Percentiles rank a stretch among this genome's conserved stretches.
Conservation (phyloP, 2,797 vertebrate genomes). For the Micrastur ruficollis region DNA sequence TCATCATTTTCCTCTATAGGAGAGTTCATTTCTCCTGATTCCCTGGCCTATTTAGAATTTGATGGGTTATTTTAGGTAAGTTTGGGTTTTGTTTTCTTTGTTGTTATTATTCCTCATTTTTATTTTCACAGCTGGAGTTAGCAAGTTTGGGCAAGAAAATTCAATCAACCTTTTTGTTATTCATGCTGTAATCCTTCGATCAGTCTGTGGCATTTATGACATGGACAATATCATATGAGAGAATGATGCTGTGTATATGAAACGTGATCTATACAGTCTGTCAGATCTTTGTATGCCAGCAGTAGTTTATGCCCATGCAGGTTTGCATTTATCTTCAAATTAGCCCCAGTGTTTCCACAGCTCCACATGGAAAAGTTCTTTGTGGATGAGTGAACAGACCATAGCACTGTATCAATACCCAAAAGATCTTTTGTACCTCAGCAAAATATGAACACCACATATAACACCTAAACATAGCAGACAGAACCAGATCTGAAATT, state of each 20-base stretch:
- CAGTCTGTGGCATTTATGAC: neutral
- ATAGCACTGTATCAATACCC: neutral
- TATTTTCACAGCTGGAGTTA: neutral
- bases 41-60: neutral
- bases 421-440: neutral
- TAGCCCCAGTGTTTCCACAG: neutral
- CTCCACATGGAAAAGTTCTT: neutral
- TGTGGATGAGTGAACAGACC: neutral
- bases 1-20: neutral
- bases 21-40: neutral
- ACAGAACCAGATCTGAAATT: neutral
- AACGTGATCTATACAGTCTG: neutral
- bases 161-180: neutral
- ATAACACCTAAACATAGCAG: neutral
- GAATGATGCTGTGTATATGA: neutral
- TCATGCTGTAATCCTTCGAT: neutral
- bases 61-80: neutral
- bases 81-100: fast-evolving
- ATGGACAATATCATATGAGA: neutral
- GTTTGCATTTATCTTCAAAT: neutral
- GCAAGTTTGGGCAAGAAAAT: neutral
- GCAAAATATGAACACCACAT: neutral
- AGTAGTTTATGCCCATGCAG: neutral
- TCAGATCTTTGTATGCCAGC: neutral
- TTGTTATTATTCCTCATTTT: neutral